Evolutionary conservation across 2,797 vertebrate species (phyloP), one percentile per base, ranked within the genome.

Genomic region (Paramormyrops hopkinsi): DNA sequence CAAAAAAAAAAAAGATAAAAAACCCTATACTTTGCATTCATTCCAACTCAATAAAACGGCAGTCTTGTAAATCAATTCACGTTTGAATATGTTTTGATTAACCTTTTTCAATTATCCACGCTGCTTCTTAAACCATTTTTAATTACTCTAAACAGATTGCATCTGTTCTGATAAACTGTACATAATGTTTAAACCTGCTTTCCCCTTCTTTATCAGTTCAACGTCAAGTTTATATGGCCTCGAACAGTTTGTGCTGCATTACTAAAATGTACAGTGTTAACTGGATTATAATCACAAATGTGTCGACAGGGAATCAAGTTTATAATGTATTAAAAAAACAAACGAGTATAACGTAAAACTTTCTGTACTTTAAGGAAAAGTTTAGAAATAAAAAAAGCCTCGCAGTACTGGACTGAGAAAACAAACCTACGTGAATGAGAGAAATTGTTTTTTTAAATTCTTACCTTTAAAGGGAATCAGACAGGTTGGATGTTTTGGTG

Each of bases 81-180:
- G 96, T 96, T 96, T 96, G 96, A 93, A 95, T 95, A 93, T 93
- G 93, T 94, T 96, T 94, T 95, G 90, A 95, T 96, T 92, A 94
- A 94, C 91, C 92, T 92, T 93, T 95, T 93, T 94, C 92, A 95
- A 94, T 95, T 94, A 94, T 90, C 65, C 90, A 92, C 89, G 92
- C 89, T 90, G 83, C 89, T 65, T 89, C 85, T 91, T 92, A 89
- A 79, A 92, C 90, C 90, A 92, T 89, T 92, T 92, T 91, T 92
- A 86, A 92, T 93, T 91, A 92, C 90, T 91, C 62, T 54, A 89
- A 92, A 92, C 84, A 89, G 87, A 87, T 59, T 65, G 53, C 76
- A 90, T 86, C 50, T 90, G 87, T 91, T 92, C 84, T 50, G 87
- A 90, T 88, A 88, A 76, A 91, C 51, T 79, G 29, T 76, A 56